Evolutionary conservation across 2,113 vertebrate species (phyloP), one percentile per base, ranked within the genome.

Genomic region (Leuciscus idus): DNA sequence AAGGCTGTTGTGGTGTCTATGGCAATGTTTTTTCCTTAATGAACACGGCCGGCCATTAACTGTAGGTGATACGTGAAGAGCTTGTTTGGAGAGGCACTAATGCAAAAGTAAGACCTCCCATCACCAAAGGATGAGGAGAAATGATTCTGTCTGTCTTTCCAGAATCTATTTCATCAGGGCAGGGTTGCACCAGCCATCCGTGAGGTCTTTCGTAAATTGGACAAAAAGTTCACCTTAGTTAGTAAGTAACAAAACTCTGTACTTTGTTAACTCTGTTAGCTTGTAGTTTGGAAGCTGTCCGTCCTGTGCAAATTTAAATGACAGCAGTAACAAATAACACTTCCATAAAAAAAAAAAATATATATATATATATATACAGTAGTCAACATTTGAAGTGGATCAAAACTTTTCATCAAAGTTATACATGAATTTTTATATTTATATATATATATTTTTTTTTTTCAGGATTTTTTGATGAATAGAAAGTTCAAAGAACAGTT

Each of bases 1-100:
- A 87, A 87, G 80, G 72, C 73, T 89, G 73, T 83, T 87, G 68
- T 79, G 55, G 64, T 77, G 85, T 79, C 30, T 39, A 83, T 85
- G 85, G 64, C 30, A 21, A 13, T 84, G 73, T 79, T 76, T 77
- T 78, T 87, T 77, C 77, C 55, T 72, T 87, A 87, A 89, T 85
- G 83, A 89, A 83, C 80, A 50, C 23, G 84, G 72, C 79, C 26
- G 61, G 72, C 62, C 73, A 73, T 87, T 85, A 85, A 75, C 33
- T 68, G 23, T 52, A 57, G 66, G 79, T 66, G 33, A 85, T 72
- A 77, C 2, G 50, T 36, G 68, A 59, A 84, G 68, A 74, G 82
- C 66, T 59, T 73, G 82, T 84, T 84, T 84, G 68, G 66, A 84
- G 82, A 73, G 66, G 70, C 68, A 59, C 48, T 72, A 43, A 83